These are phyloP conservation scores for Creontiades dilutus DNA, from an alignment of 2,888 invertebrate species.

Conservation along the genomic window DNA sequence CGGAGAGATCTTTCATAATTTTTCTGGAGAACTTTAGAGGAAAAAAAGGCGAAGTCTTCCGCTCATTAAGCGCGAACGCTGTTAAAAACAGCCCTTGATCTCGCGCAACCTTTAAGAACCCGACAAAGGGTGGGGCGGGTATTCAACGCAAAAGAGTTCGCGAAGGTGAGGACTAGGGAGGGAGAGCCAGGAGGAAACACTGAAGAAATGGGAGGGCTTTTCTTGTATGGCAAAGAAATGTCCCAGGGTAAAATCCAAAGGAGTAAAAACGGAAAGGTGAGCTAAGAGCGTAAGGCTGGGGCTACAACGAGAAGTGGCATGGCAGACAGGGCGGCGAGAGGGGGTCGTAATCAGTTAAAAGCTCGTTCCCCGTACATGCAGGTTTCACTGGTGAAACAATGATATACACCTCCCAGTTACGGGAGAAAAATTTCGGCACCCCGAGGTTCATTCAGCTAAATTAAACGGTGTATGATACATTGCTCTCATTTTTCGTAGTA, in stretches of 20 bases:
- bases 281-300: constrained; percentile 18
- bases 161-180: neutral
- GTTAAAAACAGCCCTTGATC: constrained; percentile 64
- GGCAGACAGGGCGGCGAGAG: neutral
- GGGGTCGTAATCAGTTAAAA: constrained; percentile 64
- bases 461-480: constrained; percentile 11
- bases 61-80: constrained; percentile 64
- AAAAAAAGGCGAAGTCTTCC: constrained; percentile 54
- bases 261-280: constrained; percentile 52
- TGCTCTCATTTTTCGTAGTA: neutral
- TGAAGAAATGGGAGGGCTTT: constrained; percentile 38
- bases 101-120: constrained; percentile 53
- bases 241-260: constrained; percentile 46
- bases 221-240: constrained; percentile 53
- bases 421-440: neutral
- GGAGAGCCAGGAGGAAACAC: neutral
- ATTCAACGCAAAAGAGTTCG: constrained; percentile 28
- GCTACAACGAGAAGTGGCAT: neutral
- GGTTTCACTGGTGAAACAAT: constrained; percentile 37
- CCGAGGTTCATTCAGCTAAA: constrained; percentile 1
- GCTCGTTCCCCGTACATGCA: constrained; percentile 45
- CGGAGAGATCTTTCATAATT: constrained; percentile 55
- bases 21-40: constrained; percentile 49
- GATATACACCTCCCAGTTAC: constrained; percentile 30
- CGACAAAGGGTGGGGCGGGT: constrained; percentile 50